Evolutionary conservation across 2,113 vertebrate genomes (phyloP).

Genomic region (Phyllostomus hastatus): DNA sequence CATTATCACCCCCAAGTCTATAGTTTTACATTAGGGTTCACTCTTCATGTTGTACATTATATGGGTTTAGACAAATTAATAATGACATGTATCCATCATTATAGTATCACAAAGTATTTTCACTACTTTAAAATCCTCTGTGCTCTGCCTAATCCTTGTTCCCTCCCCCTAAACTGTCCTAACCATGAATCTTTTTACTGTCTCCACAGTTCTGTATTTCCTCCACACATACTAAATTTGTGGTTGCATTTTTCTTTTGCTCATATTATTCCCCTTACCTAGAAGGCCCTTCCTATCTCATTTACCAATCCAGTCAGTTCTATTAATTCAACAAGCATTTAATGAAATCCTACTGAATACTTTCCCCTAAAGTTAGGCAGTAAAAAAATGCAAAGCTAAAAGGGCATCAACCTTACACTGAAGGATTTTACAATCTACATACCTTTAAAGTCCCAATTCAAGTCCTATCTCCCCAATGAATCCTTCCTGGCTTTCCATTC

Average conservation of each 20-base stretch:
- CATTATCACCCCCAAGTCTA: neutral
- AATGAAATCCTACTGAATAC: neutral
- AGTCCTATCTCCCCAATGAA: neutral
- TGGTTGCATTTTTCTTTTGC: neutral
- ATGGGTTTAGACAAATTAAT: neutral
- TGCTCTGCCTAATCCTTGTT: neutral
- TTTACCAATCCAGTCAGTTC: neutral
- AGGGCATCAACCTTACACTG: neutral
- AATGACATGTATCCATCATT: neutral
- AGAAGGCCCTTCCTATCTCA: neutral
- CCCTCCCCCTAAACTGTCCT: neutral
- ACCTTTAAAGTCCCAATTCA: neutral
- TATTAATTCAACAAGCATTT: neutral
- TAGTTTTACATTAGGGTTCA: neutral
- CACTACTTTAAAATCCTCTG: neutral
- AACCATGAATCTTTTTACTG: neutral
- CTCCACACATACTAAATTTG: neutral
- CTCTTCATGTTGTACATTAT: neutral
- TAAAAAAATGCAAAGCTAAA: conserved; percentile 8
- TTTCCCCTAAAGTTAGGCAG: neutral
- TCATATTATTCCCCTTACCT: neutral
- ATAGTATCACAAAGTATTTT: neutral
- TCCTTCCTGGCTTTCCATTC: neutral
- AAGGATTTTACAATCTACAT: conserved; percentile 10
- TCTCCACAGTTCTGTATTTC: neutral